Evolutionary conservation across 2,888 invertebrate species (phyloP), one percentile per base, ranked within the genome.

Genomic region (Idaea dimidiata): DNA sequence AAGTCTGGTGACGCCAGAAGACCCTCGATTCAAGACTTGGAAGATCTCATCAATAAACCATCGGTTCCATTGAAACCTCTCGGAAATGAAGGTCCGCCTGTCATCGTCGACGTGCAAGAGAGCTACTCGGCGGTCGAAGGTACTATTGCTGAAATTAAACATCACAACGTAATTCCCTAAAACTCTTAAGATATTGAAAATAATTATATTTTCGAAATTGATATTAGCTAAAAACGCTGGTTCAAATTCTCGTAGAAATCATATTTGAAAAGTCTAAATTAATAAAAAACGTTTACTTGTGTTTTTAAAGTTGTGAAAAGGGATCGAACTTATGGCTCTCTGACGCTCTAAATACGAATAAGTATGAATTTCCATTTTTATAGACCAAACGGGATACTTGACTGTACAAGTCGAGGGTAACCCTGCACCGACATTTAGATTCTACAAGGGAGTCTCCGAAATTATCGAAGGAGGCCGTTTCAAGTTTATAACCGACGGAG

Each of bases 111-210:
- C 87, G 96, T 97, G 57, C 97, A 98, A 87, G 97, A 98, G 84
- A 99, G 97, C 82, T 98, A 99, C 90, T 97, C 98, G 58, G 98
- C 98, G 65, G 96, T 98, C 88, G 99, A 99, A 96, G 99, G 99
- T 98, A 17, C 16, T 10, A 6, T 10, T 7, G 3, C 33, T 5
- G 33, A 43, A 2, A 43, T 43, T 43, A 43, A 43, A 43, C n/a
- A 1, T 54, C 18, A 17, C 33, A n/a, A 33, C n/a, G n/a, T n/a
- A n/a, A n/a, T n/a, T n/a, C n/a, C n/a, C n/a, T n/a, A n/a, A n/a
- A n/a, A n/a, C n/a, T n/a, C n/a, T n/a, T 16, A 43, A 31, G 60
- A 59, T 63, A 3, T 24, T 5, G 1, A 24, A 24, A 24, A 1
- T 24, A 24, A 24, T 24, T 1, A 24, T 5, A 5, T 24, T 24